Conservation (phyloP, 2,113 vertebrate genomes). For the Osmerus eperlanus region DNA sequence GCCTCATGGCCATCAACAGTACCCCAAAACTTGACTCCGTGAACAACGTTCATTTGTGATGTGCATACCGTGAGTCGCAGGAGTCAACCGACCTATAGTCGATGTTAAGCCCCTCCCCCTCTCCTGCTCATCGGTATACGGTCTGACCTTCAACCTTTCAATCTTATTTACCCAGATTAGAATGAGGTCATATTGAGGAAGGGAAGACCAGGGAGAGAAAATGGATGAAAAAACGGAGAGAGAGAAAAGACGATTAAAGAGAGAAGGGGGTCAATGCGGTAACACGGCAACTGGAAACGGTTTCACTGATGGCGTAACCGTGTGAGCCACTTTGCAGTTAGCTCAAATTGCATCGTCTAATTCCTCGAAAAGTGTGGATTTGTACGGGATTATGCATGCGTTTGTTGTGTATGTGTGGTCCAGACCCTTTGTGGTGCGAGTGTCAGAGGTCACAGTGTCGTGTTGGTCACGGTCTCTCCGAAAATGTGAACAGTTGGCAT, state of each 20-base stretch:
- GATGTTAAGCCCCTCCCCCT: slow-evolving; percentile 33
- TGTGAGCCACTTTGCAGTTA: slow-evolving; percentile 47
- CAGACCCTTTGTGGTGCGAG: background rate
- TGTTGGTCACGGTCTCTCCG: slow-evolving; percentile 1
- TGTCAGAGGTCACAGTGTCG: slow-evolving; percentile 15
- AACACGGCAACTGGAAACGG: background rate
- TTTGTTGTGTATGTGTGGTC: background rate
- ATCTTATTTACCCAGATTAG: slow-evolving; percentile 57
- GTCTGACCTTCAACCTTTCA: slow-evolving; percentile 36
- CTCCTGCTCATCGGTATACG: slow-evolving; percentile 53
- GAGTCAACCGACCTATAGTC: slow-evolving; percentile 7
- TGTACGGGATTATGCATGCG: slow-evolving; percentile 44
- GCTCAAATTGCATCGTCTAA: slow-evolving; percentile 37
- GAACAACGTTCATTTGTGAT: slow-evolving; percentile 9
- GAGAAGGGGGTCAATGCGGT: background rate
- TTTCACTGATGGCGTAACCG: slow-evolving; percentile 44
- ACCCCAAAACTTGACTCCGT: slow-evolving; percentile 15
- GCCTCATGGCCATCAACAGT: slow-evolving; percentile 9
- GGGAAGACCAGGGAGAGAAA: slow-evolving; percentile 6
- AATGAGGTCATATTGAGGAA: slow-evolving; percentile 3
- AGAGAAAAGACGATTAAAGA: slow-evolving; percentile 16
- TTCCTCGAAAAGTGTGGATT: slow-evolving; percentile 22
- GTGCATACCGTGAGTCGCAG: background rate
- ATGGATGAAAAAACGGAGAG: slow-evolving; percentile 30
- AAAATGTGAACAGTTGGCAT: slow-evolving; percentile 10